Evolutionary conservation across 2,113 vertebrate genomes (phyloP), one percentile per base, ranked within the genome.

Genomic region (Paradoxurus hermaphroditus): DNA sequence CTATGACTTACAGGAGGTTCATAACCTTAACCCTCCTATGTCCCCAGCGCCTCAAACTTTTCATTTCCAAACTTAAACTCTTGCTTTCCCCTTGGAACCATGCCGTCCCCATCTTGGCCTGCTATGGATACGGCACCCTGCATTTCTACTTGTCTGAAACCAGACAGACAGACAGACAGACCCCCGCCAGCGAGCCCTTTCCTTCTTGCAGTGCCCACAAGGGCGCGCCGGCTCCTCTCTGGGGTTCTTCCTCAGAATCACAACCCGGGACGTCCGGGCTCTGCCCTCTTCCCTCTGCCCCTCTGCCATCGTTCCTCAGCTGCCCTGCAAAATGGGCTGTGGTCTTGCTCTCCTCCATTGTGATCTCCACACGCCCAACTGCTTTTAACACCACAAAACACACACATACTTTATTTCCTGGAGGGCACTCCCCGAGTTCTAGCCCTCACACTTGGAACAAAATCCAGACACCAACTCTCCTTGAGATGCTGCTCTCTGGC

Each of bases 221-320:
- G 46, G 56, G 25, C 19, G 12, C 3, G 3, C 8, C 1, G 1
- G 18, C 25, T 12, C 23, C 31, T 46, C 39, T 65, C 46, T 0
- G 1, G 21, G 13, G 14, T 62, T 39, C 44, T 0, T 62, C 12
- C 86, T 85, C 12, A 0, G 0, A 3, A 21, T 25, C 4, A 1
- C 4, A 10, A 23, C 1, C 18, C 19, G 5, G 23, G 41, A 2
- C 0, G 4, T 3, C 27, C 13, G 0, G 19, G 39, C 1, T 31
- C 56, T 3, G 29, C 67, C 25, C 25, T 34, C 51, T 49, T 15
- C 39, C n/a, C 1, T 31, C 56, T 3, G 29, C 67, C 25, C 25
- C n/a, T 34, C 51, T 49, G 15, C 39, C 49, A 23, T 12, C 0
- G 0, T 18, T 46, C 39, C 31, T 62, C 2, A 21, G 18, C 29